Percentiles rank a stretch among this genome's conserved stretches.
Evolutionary conservation across 2,888 invertebrate genomes (phyloP).

Genomic region (Chromoteleia sp.): DNA sequence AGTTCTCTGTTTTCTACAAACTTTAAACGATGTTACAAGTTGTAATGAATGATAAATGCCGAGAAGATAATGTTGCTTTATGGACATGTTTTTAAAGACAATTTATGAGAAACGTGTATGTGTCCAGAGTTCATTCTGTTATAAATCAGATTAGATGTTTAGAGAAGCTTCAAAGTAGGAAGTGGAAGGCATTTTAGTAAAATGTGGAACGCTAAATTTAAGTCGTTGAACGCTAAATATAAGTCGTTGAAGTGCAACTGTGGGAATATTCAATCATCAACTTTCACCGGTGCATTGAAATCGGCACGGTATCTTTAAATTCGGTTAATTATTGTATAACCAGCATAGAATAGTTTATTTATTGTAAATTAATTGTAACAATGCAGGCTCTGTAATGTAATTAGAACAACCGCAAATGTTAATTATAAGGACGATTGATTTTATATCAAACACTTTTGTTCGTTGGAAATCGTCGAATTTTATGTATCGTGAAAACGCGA

Average conservation of each 20-base stretch:
- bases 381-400: no score
- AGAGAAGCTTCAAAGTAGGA: slow-evolving; percentile 37
- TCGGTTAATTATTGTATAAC: slow-evolving; percentile 5
- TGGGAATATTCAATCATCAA: slow-evolving; percentile 33
- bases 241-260: slow-evolving; percentile 37
- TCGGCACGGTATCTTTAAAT: not conserved
- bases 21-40: slow-evolving; percentile 3
- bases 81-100: slow-evolving; percentile 24
- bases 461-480: slow-evolving; percentile 2
- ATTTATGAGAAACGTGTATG: slow-evolving; percentile 28
- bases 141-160: slow-evolving; percentile 53
- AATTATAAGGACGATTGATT: no score
- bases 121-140: slow-evolving; percentile 10
- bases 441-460: slow-evolving; percentile 19
- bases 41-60: slow-evolving; percentile 20
- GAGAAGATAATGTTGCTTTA: slow-evolving; percentile 27
- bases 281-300: slow-evolving; percentile 27
- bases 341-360: not conserved
- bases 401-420: no score
- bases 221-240: slow-evolving; percentile 50
- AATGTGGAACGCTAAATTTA: slow-evolving; percentile 57
- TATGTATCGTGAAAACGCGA: slow-evolving; percentile 16
- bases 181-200: slow-evolving; percentile 38
- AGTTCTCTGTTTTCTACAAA: slow-evolving; percentile 6
- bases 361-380: not conserved